Conservation (phyloP, 2,113 vertebrate genomes). For the Alosa alosa region DNA sequence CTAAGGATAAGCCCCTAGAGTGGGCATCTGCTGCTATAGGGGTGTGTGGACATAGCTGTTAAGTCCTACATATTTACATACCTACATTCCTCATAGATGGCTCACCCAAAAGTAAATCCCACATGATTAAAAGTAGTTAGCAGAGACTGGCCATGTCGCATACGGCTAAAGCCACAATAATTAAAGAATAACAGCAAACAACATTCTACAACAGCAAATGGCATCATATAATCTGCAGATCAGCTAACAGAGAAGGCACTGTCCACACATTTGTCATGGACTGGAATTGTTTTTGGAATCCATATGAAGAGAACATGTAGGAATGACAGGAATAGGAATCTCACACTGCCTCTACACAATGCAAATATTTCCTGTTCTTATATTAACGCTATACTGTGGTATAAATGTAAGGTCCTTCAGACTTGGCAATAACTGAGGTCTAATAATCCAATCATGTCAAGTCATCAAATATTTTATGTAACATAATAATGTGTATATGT, state of each 20-base stretch:
- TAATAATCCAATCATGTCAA: not conserved
- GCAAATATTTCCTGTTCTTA: conserved; percentile 20
- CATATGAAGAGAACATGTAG: not conserved
- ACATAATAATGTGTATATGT: no score
- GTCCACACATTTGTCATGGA: conserved; percentile 43
- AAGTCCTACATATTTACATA: conserved; percentile 50
- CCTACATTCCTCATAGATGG: conserved; percentile 67
- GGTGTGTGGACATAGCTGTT: conserved; percentile 41
- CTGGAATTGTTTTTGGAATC: conserved; percentile 20
- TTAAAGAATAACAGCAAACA: conserved; percentile 82
- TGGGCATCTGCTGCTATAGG: conserved; percentile 25
- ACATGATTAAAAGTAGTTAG: conserved; percentile 76
- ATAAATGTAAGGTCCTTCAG: not conserved
- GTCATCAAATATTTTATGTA: no score
- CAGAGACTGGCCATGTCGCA: conserved; percentile 66
- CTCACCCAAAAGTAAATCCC: conserved; percentile 57
- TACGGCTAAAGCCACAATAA: conserved; percentile 75
- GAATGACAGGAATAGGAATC: conserved; percentile 23
- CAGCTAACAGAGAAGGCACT: conserved; percentile 49
- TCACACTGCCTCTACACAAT: conserved; percentile 1
- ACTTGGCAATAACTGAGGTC: not conserved
- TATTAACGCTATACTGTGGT: not conserved
- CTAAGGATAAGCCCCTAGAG: conserved; percentile 26
- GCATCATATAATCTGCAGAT: conserved; percentile 78
- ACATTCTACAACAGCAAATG: conserved; percentile 73